phyloP scores from a whole-genome alignment of 92 coral and sea anemone genomes.

The Phenganax marumi region DNA sequence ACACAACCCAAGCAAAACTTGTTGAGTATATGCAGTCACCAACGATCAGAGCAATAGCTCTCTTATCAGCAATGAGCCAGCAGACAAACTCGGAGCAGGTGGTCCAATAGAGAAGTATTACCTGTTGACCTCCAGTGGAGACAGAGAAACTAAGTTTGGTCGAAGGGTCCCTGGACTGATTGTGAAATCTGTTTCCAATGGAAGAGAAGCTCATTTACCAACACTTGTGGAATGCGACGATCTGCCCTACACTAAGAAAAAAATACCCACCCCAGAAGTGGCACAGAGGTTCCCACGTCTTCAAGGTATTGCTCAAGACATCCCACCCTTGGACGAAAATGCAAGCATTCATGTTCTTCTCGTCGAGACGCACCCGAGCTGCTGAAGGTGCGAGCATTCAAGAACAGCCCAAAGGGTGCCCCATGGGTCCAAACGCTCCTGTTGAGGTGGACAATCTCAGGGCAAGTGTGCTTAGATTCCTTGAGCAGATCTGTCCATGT shows the following conservation, averaged over 20 bases:
- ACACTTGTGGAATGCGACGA: constrained; percentile 52
- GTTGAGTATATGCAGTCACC: constrained; percentile 49
- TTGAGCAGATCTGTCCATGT: constrained; percentile 43
- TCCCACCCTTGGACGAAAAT: background rate
- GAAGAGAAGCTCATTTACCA: constrained; percentile 34
- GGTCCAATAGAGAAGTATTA: constrained; percentile 50
- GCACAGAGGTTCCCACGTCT: constrained; percentile 52
- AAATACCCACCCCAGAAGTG: constrained; percentile 52
- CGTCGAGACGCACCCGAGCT: constrained; percentile 48
- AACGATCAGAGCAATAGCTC: constrained; percentile 64
- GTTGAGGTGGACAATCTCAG: constrained; percentile 53
- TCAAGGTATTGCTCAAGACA: background rate
- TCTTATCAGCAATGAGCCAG: constrained; percentile 55
- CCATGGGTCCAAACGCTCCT: constrained; percentile 51
- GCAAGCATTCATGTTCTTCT: no score
- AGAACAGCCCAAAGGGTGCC: constrained; percentile 44
- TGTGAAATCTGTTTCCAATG: constrained; percentile 29
- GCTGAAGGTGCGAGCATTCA: constrained; percentile 48
- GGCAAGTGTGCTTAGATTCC: constrained; percentile 39
- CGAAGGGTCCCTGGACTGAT: constrained; percentile 47
- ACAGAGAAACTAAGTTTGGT: constrained; percentile 46
- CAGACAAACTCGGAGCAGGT: constrained; percentile 58
- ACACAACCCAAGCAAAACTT: constrained; percentile 15
- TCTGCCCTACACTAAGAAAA: constrained; percentile 53
- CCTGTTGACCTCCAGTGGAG: constrained; percentile 54